A percentile compares a stretch with the other conserved stretches of the same genome.
Conservation (phyloP, 2,113 vertebrate genomes). For the Sus scrofa region T2T-Sscrofa CM000827.6:97106501-97107000, state of each 20-base stretch:
- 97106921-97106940: too few species aligned
- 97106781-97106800: neutral
- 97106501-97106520: constrained; percentile 56
- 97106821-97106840: neutral
- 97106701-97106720: neutral
- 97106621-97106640: neutral
- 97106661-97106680: neutral
- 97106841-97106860: neutral
- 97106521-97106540: constrained; percentile 56
- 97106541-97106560: constrained; percentile 53
- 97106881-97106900: neutral
- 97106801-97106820: neutral
- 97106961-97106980: too few species aligned
- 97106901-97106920: neutral
- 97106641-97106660: neutral
- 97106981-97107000: too few species aligned
- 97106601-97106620: constrained; percentile 20
- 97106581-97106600: neutral
- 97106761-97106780: neutral
- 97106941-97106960: too few species aligned
- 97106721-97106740: neutral
- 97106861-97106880: neutral
- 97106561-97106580: neutral
- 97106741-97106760: neutral
- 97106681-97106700: neutral